phyloP scores from a whole-genome alignment of 2,888 invertebrate genomes.

The Cataglyphis cursor region DNA sequence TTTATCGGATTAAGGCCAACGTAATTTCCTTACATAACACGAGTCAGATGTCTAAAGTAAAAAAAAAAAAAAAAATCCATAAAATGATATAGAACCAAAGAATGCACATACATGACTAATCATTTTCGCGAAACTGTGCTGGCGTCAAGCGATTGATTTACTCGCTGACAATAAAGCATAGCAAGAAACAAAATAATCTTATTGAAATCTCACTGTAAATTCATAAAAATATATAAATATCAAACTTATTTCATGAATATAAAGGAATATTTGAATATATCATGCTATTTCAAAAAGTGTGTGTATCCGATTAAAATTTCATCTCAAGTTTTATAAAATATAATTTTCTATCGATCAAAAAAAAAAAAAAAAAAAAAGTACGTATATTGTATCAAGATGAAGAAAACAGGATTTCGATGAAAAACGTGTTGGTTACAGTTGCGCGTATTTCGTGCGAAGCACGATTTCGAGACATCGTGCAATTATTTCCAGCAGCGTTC shows the following conservation, averaged over 20 bases:
- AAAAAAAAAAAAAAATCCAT: background rate
- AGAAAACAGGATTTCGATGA: background rate
- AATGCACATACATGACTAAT: slow-evolving; percentile 38
- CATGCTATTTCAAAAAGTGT: background rate
- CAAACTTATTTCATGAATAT: background rate
- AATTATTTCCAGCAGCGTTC: slow-evolving; percentile 51
- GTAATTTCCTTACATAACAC: slow-evolving; percentile 69
- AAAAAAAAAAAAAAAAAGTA: background rate
- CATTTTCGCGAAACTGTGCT: slow-evolving; percentile 45
- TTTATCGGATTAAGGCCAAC: slow-evolving; percentile 70
- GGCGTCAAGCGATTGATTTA: background rate
- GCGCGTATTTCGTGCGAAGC: slow-evolving; percentile 24
- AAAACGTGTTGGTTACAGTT: background rate
- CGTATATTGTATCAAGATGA: slow-evolving; percentile 1
- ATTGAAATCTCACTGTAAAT: background rate
- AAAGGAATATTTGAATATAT: background rate
- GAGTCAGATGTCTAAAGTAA: slow-evolving; percentile 53
- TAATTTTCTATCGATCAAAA: background rate
- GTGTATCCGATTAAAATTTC: background rate
- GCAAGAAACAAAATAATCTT: background rate
- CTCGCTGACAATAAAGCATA: background rate
- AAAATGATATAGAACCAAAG: slow-evolving; percentile 36
- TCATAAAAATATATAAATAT: background rate
- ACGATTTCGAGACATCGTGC: slow-evolving; percentile 46
- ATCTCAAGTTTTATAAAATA: background rate